Percentiles rank a stretch among this genome's conserved stretches.
phyloP scores from a whole-genome alignment of 2,113 vertebrate genomes.

The Rattus norvegicus region GRCr8 NC_086019.1:94898501-94899000 shows the following conservation, averaged over 20 bases:
- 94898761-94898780: neutral
- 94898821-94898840: neutral
- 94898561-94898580: conserved; percentile 21
- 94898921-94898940: conserved; percentile 12
- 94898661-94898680: neutral
- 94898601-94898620: conserved; percentile 44
- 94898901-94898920: conserved; percentile 4
- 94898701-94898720: neutral
- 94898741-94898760: too few relatives aligned
- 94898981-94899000: neutral
- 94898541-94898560: neutral
- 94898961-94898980: neutral
- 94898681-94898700: neutral
- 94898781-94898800: neutral
- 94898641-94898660: conserved; percentile 17
- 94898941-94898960: neutral
- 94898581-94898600: neutral
- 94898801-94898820: neutral
- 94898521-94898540: neutral
- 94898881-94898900: neutral
- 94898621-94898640: neutral
- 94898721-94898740: neutral
- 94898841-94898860: neutral
- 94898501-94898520: conserved; percentile 1
- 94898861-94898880: neutral